Base-by-base conservation (phyloP, 1,140 invertebrate genomes). In the Zaprionus africanus region DNA sequence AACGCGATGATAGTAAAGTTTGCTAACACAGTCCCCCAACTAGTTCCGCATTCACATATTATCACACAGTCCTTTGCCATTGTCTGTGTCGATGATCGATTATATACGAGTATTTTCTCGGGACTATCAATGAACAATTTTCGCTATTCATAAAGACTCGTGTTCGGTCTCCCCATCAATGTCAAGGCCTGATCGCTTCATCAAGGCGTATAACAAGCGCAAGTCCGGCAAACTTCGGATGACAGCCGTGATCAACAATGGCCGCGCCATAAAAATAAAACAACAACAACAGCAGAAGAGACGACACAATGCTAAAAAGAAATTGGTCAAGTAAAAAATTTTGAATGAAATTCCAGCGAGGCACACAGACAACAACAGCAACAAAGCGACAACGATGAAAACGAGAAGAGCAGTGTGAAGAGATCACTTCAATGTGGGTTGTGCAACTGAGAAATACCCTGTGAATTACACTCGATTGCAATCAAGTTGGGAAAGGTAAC, bases 101-200 rank as follows among this genome's bases (percentile, higher is more conserved):
- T 51, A 11, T 49, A 22, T 22, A 22, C 22, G 22, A 1, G 22
- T 22, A 13, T 51, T 34, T 51, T 34, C 31, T 11, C 31, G 38
- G 38, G 38, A 41, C 15, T n/a, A 41, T 41, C 46, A 51, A 51
- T 51, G 46, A 51, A 51, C 46, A 51, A 24, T 24, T 51, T 51
- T 51, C 19, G 46, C 19, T 51, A 51, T 51, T 51, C 46, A 22
- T 51, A 19, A 51, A 51, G 17, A 51, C 46, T 51, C 12, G 51
- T 28, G 28, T 13, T 24, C 19, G 5, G 22, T 12, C 22, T 24
- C 41, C 41, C 9, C 24, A 26, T 88, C 81, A 87, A 87, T 88
- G 83, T 87, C 83, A 87, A 87, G 83, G 84, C 83, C 84, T 88
- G 83, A 88, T 87, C 83, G 79, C 83, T 87, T 87, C 78, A 86